Conservation (phyloP, 2,888 invertebrate genomes). For the Pachydiplax longipennis region DNA sequence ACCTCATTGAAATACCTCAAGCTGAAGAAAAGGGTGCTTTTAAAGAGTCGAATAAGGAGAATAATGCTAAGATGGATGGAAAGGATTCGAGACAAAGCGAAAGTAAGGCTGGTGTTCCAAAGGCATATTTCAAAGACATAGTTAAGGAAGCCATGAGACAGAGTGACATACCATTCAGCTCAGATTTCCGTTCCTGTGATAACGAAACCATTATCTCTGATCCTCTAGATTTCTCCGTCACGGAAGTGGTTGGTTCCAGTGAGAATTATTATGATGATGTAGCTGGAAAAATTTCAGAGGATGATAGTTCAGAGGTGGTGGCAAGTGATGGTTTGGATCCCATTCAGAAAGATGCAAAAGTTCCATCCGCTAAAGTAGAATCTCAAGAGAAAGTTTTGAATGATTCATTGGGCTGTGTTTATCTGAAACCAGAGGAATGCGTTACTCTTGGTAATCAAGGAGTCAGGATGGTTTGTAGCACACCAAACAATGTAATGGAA, state of each 20-base stretch:
- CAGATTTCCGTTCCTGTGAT: conserved; percentile 21
- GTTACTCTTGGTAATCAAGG: background rate
- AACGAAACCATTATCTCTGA: background rate
- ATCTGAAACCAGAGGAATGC: background rate
- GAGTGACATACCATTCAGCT: conserved; percentile 47
- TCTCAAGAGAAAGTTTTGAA: background rate
- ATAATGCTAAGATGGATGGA: background rate
- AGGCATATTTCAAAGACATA: conserved; percentile 46
- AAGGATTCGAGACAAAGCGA: background rate
- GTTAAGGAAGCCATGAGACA: conserved; percentile 50
- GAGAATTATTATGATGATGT: background rate
- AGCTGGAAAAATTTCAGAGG: background rate
- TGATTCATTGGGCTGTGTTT: background rate
- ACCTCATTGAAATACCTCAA: background rate
- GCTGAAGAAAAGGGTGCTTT: background rate
- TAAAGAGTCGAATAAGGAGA: conserved; percentile 31
- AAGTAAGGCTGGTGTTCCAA: background rate
- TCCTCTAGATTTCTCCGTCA: conserved; percentile 10
- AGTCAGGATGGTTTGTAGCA: background rate
- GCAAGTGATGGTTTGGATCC: background rate
- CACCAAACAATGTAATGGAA: background rate
- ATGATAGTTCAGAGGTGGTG: background rate
- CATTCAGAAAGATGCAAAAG: background rate
- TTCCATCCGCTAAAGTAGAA: background rate
- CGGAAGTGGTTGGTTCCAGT: background rate